These are phyloP conservation scores for Stigmatopora nigra DNA, from an alignment of 2,113 vertebrate genomes.

Conservation along the genomic window DNA sequence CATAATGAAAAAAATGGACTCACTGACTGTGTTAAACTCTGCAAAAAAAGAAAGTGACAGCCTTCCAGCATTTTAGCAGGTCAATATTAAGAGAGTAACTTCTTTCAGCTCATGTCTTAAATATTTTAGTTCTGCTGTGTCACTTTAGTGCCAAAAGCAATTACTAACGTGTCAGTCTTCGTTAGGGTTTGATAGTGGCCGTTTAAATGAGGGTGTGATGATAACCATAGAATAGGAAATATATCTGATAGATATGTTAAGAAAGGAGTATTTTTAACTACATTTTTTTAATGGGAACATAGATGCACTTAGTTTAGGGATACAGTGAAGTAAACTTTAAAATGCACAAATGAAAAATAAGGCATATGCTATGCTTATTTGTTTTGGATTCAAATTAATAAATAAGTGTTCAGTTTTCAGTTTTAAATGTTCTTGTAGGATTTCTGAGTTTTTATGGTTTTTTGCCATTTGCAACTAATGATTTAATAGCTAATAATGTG, in stretches of 20 bases:
- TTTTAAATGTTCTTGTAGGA: too few relatives aligned
- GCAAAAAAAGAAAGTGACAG: not conserved
- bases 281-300: too few relatives aligned
- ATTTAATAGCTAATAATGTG: too few relatives aligned
- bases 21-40: not conserved
- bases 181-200: not conserved
- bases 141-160: not conserved
- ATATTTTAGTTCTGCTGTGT: constrained; percentile 5
- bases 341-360: too few relatives aligned
- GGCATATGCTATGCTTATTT: too few relatives aligned
- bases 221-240: not conserved
- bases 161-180: not conserved
- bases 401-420: too few relatives aligned
- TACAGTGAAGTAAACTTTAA: too few relatives aligned
- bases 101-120: not conserved
- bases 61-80: not conserved
- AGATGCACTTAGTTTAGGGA: too few relatives aligned
- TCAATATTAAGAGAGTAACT: not conserved
- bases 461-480: too few relatives aligned
- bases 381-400: too few relatives aligned
- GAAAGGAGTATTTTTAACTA: not conserved
- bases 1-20: not conserved
- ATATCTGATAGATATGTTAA: not conserved
- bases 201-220: not conserved
- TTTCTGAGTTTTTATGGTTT: too few relatives aligned